Base-by-base conservation (phyloP, 1,140 invertebrate genomes). In the Thalassaphorura encarpata region DNA sequence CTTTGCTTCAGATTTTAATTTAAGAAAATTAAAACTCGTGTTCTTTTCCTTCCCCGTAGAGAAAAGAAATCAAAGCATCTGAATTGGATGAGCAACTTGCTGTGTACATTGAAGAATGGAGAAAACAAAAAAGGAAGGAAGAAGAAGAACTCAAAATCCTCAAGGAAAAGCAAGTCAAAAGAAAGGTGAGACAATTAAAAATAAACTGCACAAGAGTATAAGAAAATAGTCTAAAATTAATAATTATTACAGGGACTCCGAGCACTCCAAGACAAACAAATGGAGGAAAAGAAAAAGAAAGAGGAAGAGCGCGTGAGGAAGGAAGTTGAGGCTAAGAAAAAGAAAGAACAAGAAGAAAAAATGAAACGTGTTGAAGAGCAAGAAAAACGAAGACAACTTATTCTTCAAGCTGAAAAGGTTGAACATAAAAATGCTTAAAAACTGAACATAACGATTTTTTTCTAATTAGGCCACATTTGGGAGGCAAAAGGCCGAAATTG, bases 311-410 rank as follows among this genome's bases (percentile, higher is more conserved):
- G 68, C 28, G 63, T 66, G 26, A 26, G 60, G 23, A 58, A 62
- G 6, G 69, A 70, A 31, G 64, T 69, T 46, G 63, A 69, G 41
- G 69, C 71, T 33, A 73, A 69, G 62, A 69, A 70, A 56, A 62
- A 65, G 49, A 62, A 66, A 28, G 71, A 72, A 31, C 66, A 69
- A 31, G 75, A 76, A 56, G 75, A 73, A 49, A 76, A 78, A 58
- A 68, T 72, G 43, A 71, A 69, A 54, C 69, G 76, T 49, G 65
- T 78, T 47, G 73, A 74, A 63, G 75, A 76, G 61, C 71, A 71
- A 31, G 73, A 77, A 62, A 70, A 68, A 52, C 73, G 74, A 58
- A 60, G 73, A 21, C 71, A 71, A 27, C 71, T 71, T 64, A 69
- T 69, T 47, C 61, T 70, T 19, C 53, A 62, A 46, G 67, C 64